Percentiles rank a stretch among this genome's conserved stretches.
These are phyloP conservation scores for Horisme vitalbata DNA, from an alignment of 2,888 invertebrate species.

Conservation along the genomic window DNA sequence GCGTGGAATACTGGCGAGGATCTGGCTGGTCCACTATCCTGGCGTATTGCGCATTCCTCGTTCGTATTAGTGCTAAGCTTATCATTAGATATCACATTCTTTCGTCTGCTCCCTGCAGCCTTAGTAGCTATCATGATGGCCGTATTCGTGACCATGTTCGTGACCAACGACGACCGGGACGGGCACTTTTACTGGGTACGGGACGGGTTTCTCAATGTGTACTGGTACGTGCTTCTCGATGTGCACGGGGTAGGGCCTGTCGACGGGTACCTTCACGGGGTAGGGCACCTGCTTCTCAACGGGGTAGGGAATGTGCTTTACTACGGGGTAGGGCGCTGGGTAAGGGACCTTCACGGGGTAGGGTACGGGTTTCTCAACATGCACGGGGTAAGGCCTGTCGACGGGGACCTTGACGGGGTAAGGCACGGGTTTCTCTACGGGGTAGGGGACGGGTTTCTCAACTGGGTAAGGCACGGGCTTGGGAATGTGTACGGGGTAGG, in stretches of 20 bases:
- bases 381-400: conserved; percentile 80
- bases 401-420: conserved; percentile 84
- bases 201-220: conserved; percentile 84
- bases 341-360: conserved; percentile 86
- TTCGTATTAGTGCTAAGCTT: conserved; percentile 74
- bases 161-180: conserved; percentile 78
- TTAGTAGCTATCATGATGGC: conserved; percentile 80
- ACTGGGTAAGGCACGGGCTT: conserved; percentile 85
- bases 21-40: conserved; percentile 59
- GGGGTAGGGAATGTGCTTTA: conserved; percentile 85
- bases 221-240: conserved; percentile 86
- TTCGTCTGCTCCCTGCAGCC: conserved; percentile 79
- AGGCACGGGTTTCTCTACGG: conserved; percentile 68
- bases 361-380: conserved; percentile 70
- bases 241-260: conserved; percentile 85
- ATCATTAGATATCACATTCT: conserved; percentile 81
- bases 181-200: conserved; percentile 85
- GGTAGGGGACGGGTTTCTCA: conserved; percentile 81
- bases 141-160: conserved; percentile 76
- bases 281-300: conserved; percentile 86
- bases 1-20: conserved; percentile 50
- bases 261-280: conserved; percentile 85
- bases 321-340: conserved; percentile 85
- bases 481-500: conserved; percentile 85
- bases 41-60: conserved; percentile 56